Evolutionary conservation across 2,113 vertebrate species (phyloP).

Genomic region (Brachyistius frenatus): DNA sequence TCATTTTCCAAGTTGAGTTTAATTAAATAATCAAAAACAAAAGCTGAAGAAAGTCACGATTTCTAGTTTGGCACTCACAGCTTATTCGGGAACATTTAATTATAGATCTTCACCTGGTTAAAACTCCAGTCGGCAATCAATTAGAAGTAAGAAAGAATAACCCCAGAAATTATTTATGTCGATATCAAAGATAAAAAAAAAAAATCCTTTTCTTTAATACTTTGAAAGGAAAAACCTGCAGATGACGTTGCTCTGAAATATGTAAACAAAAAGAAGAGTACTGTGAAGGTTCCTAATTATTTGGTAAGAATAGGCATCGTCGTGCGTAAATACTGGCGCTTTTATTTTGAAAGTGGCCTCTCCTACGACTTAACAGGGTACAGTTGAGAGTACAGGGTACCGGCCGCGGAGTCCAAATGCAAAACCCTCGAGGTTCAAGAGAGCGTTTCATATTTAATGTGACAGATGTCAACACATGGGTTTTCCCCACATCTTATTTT

Average conservation of each 20-base stretch:
- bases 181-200: background rate
- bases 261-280: background rate
- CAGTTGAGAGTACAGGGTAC: constrained; percentile 59
- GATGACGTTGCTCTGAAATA: background rate
- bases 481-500: background rate
- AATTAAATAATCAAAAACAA: background rate
- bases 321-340: background rate
- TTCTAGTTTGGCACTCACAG: background rate
- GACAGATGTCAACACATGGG: background rate
- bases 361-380: constrained; percentile 63
- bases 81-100: no score
- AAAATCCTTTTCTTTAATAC: background rate
- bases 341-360: constrained; percentile 21
- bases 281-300: background rate
- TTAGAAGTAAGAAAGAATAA: background rate
- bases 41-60: no score
- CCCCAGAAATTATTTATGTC: background rate
- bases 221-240: background rate
- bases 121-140: background rate
- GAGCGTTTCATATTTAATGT: background rate
- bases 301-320: background rate
- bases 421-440: constrained; percentile 10
- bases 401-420: constrained; percentile 17
- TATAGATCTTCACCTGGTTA: background rate
- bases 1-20: background rate